Percentiles rank a stretch among this genome's conserved stretches.
Evolutionary conservation across 2,888 invertebrate species (phyloP).

Genomic region (Brachycybe producta): DNA sequence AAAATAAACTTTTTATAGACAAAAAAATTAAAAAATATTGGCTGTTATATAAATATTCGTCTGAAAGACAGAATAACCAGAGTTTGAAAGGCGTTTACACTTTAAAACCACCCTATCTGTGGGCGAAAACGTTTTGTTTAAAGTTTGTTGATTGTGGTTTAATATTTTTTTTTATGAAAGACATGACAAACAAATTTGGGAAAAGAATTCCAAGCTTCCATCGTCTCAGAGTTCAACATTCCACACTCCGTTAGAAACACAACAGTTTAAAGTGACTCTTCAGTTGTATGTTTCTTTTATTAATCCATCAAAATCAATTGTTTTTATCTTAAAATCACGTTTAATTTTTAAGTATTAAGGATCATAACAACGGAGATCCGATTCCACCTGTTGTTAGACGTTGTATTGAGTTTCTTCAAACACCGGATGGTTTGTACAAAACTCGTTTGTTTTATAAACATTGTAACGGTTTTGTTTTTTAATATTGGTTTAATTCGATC

Average conservation of each 20-base stretch:
- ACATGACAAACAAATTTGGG: slow-evolving; percentile 59
- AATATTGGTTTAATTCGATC: background rate
- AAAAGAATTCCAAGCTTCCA: slow-evolving; percentile 22
- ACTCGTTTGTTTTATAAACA: background rate
- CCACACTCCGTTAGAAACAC: slow-evolving; percentile 45
- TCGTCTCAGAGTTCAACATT: slow-evolving; percentile 24
- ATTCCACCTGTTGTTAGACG: slow-evolving; percentile 87
- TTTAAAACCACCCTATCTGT: background rate
- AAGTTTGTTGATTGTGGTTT: background rate
- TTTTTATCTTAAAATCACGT: slow-evolving; percentile 8
- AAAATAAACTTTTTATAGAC: too few relatives aligned
- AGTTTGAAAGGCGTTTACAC: too few relatives aligned
- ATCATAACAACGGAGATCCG: slow-evolving; percentile 62
- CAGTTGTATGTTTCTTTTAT: slow-evolving; percentile 46
- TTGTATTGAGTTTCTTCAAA: slow-evolving; percentile 78
- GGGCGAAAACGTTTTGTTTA: too few relatives aligned
- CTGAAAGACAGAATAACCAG: too few relatives aligned
- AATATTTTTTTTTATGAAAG: slow-evolving; percentile 37
- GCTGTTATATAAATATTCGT: too few relatives aligned
- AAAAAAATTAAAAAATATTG: too few relatives aligned
- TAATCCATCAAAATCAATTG: slow-evolving; percentile 12
- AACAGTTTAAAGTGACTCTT: slow-evolving; percentile 91
- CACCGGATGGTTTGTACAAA: slow-evolving; percentile 61
- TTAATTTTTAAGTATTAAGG: slow-evolving; percentile 51
- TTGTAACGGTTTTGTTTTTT: background rate